phyloP scores from a whole-genome alignment of 1,140 invertebrate genomes.

The Teleogryllus occipitalis region DNA sequence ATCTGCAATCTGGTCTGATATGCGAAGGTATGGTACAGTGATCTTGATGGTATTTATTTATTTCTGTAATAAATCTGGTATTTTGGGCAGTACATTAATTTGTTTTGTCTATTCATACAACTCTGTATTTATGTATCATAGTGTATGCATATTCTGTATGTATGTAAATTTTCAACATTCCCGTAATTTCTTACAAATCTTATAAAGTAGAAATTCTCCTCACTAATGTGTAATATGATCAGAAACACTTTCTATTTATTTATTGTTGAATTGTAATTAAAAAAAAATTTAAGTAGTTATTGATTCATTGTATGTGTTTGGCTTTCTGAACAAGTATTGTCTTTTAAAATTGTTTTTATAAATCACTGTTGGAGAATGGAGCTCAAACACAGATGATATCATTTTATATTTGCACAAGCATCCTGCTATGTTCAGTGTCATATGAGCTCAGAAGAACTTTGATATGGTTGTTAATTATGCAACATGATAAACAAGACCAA shows the following conservation, averaged over 20 bases:
- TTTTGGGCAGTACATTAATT: background rate
- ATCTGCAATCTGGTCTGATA: background rate
- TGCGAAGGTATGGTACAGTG: background rate
- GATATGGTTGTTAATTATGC: background rate
- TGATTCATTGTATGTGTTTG: background rate
- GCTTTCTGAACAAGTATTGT: background rate
- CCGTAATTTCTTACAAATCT: background rate
- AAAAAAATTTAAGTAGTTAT: background rate
- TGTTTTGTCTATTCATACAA: background rate
- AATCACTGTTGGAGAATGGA: background rate
- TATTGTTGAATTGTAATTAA: background rate
- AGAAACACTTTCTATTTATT: background rate
- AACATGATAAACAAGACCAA: background rate
- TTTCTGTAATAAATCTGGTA: background rate
- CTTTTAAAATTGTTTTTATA: background rate
- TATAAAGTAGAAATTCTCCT: conserved; percentile 2
- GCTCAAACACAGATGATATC: background rate
- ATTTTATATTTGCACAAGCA: background rate
- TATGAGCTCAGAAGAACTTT: background rate
- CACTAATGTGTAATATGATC: background rate
- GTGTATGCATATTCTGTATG: background rate
- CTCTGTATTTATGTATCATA: background rate
- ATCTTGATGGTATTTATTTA: background rate
- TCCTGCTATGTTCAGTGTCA: background rate
- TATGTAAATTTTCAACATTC: conserved; percentile 1